Base-by-base conservation (phyloP, 2,113 vertebrate species). In the Tyrannus savana region DNA sequence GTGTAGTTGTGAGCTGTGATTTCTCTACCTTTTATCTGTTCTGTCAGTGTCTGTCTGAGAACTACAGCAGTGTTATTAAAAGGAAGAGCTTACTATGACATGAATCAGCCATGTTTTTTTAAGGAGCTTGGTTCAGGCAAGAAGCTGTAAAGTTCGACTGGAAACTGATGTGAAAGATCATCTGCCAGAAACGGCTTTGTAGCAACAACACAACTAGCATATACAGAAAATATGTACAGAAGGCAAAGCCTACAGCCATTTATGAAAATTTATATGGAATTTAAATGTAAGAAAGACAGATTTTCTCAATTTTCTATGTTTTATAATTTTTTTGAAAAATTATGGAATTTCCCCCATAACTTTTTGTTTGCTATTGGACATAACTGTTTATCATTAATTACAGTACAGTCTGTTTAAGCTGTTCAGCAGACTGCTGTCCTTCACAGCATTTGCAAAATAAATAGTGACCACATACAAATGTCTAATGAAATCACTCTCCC, bases 1-100 rank as follows among this genome's bases (percentile, higher is more conserved):
- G 6, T 18, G 6, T 66, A 59, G 77, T 68, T 52, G 58, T 75
- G 76, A 89, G 69, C n/a, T 95, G 62, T 84, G 91, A 74, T 93
- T 80, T 95, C 58, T 89, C 62, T 89, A 13, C 39, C 44, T 87
- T 84, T 95, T 83, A 72, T 58, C 68, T 91, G 39, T 94, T 83
- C 46, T 95, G 85, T 78, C 91, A 81, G 56, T 87, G 63, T 93
- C 67, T 93, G 50, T 89, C 63, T 75, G 71, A 68, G 47, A 93
- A 81, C 55, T 85, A 50, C 62, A 85, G 67, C 41, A 87, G 35
- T 75, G 62, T 90, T 89, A 83, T 50, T 87, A 68, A 87, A 84
- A 94, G 62, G 53, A 76, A 94, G 69, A 53, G 14, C 80, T 96
- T 95, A 76, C 27, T 67, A 25, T 1, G 31, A 77, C 39, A 12